These are phyloP conservation scores for Spicauda simplicius DNA, from an alignment of 2,888 invertebrate genomes.

Conservation along the genomic window DNA sequence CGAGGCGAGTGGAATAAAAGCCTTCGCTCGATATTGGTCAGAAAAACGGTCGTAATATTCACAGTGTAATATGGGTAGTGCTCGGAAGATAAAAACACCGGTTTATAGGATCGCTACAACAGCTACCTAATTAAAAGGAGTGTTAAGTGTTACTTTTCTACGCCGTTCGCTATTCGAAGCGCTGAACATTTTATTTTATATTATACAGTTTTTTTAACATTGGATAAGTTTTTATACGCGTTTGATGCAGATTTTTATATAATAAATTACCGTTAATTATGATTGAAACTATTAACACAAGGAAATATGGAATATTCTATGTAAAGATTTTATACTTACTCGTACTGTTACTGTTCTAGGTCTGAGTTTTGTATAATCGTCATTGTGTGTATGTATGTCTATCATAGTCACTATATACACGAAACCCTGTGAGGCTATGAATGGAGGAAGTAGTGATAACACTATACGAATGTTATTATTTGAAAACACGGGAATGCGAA, in stretches of 20 bases:
- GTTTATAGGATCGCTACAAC: slow-evolving; percentile 9
- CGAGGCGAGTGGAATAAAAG: slow-evolving; percentile 28
- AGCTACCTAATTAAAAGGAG: slow-evolving; percentile 18
- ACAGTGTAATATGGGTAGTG: neutral
- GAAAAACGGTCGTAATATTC: slow-evolving; percentile 32
- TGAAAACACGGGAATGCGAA: no score
- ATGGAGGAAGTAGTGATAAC: no score
- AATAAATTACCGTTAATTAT: neutral
- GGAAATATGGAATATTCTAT: neutral
- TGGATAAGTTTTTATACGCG: neutral
- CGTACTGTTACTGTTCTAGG: no score
- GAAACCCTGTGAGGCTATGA: no score
- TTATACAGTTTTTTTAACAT: neutral
- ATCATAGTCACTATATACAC: no score
- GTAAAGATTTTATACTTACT: no score
- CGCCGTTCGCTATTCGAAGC: neutral
- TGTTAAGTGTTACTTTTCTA: neutral
- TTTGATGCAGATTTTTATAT: neutral
- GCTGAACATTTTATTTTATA: neutral
- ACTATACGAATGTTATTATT: no score
- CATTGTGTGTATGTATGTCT: no score
- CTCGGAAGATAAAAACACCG: neutral
- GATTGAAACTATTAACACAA: neutral
- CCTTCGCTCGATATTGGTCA: slow-evolving; percentile 26
- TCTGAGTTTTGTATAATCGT: no score